Conservation (phyloP, 64 coral and sea anemone species). For the Cladopsammia gracilis region DNA sequence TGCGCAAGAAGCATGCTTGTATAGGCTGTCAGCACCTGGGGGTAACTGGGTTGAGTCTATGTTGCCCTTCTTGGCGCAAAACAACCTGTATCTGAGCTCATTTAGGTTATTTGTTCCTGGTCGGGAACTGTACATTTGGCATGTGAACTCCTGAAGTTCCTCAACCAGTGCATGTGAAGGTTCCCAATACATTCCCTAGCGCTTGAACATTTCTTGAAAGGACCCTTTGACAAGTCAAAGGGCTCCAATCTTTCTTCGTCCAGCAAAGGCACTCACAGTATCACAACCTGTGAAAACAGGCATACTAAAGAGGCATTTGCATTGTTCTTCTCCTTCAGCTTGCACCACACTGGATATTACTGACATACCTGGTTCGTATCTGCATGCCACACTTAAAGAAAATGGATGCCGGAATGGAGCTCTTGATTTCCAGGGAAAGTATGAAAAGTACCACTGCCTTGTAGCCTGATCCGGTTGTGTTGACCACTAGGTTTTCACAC, state of each 20-base stretch:
- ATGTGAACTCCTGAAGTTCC: conserved; percentile 75
- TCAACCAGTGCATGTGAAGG: conserved; percentile 36
- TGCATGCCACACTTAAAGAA: conserved; percentile 60
- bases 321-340: conserved; percentile 32
- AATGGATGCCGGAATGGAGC: conserved; percentile 38
- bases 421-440: conserved; percentile 42
- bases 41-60: conserved; percentile 58
- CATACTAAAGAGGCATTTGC: conserved; percentile 35
- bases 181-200: conserved; percentile 33
- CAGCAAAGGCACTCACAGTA: conserved; percentile 66
- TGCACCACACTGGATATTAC: conserved; percentile 51
- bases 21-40: conserved; percentile 18
- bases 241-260: conserved; percentile 55
- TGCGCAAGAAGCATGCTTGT: conserved; percentile 34
- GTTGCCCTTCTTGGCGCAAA: conserved; percentile 20
- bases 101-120: conserved; percentile 57
- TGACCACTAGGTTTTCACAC: too few relatives aligned
- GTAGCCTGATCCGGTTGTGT: conserved; percentile 27
- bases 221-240: conserved; percentile 1
- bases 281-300: conserved; percentile 70
- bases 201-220: conserved; percentile 51
- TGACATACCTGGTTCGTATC: conserved; percentile 36
- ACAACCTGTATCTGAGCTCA: conserved; percentile 29
- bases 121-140: conserved; percentile 29
- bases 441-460: conserved; percentile 31